These are phyloP conservation scores for Petroica traversi DNA, from an alignment of 2,113 vertebrate species.

Conservation along the genomic window DNA sequence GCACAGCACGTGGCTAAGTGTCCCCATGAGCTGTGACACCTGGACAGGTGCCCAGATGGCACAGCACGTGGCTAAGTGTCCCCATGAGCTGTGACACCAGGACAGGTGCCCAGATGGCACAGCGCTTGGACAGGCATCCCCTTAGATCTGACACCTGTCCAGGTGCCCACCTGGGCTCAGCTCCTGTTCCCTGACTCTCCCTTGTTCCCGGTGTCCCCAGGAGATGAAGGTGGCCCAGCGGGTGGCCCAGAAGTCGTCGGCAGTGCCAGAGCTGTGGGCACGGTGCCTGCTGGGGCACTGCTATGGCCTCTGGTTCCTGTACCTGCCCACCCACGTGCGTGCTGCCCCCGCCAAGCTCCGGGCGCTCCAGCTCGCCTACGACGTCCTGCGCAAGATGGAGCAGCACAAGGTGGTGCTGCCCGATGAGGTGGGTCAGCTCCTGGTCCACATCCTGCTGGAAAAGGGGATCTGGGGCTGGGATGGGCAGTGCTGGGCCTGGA, in stretches of 20 bases:
- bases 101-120: fast-evolving
- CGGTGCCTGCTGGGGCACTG: slow-evolving; percentile 92
- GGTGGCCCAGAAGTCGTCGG: slow-evolving; percentile 86
- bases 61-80: not conserved
- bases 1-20: fast-evolving
- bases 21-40: not conserved
- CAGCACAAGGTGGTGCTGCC: slow-evolving; percentile 90
- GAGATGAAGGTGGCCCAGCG: slow-evolving; percentile 93
- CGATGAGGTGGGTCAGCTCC: slow-evolving; percentile 77
- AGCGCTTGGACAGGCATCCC: fast-evolving
- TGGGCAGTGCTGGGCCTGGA: no score
- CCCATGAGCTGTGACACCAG: fast-evolving
- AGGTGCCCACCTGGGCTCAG: not conserved
- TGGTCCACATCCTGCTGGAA: fast-evolving
- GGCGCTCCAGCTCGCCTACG: slow-evolving; percentile 86
- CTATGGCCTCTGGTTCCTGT: slow-evolving; percentile 95
- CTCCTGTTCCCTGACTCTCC: fast-evolving
- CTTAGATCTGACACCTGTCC: fast-evolving
- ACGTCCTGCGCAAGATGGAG: slow-evolving; percentile 92
- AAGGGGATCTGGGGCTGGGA: fast-evolving
- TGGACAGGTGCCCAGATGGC: fast-evolving
- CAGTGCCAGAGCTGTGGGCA: slow-evolving; percentile 90
- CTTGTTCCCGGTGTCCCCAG: slow-evolving; percentile 38
- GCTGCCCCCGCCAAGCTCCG: slow-evolving; percentile 81
- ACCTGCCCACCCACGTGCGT: slow-evolving; percentile 87